Evolutionary conservation across 2,888 invertebrate genomes (phyloP).

Genomic region (Digitonthophagus gazella): DNA sequence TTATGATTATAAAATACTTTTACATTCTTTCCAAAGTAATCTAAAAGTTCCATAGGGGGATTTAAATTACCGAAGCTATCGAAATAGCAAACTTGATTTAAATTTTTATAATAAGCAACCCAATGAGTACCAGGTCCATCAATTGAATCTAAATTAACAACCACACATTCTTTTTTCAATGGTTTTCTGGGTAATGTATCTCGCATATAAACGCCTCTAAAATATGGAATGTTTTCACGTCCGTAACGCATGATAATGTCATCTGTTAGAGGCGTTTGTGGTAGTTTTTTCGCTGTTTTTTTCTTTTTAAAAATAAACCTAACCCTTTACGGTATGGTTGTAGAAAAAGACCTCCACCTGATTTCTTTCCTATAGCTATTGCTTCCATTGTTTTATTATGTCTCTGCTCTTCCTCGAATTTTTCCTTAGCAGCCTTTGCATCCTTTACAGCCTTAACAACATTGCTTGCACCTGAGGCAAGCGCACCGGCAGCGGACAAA

Average conservation of each 20-base stretch:
- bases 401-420: constrained; percentile 39
- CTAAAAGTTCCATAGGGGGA: constrained; percentile 22
- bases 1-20: constrained; percentile 37
- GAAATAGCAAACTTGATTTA: constrained; percentile 38
- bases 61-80: constrained; percentile 26
- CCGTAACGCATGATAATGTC: constrained; percentile 31
- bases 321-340: constrained; percentile 34
- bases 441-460: constrained; percentile 43
- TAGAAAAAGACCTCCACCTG: constrained; percentile 28
- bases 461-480: constrained; percentile 44
- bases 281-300: constrained; percentile 32
- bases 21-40: constrained; percentile 21
- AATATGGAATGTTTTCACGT: constrained; percentile 28
- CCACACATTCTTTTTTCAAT: constrained; percentile 35
- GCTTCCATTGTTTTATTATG: constrained; percentile 37
- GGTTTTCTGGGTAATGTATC: constrained; percentile 29
- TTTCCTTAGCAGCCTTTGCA: constrained; percentile 39
- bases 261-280: constrained; percentile 35
- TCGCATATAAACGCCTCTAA: constrained; percentile 38
- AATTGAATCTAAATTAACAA: constrained; percentile 40
- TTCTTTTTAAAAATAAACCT: constrained; percentile 34
- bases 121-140: constrained; percentile 42
- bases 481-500: constrained; percentile 40
- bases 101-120: constrained; percentile 42
- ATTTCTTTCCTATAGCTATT: constrained; percentile 34